Evolutionary conservation across 2,888 invertebrate species (phyloP).

Genomic region (Hesperia comma): DNA sequence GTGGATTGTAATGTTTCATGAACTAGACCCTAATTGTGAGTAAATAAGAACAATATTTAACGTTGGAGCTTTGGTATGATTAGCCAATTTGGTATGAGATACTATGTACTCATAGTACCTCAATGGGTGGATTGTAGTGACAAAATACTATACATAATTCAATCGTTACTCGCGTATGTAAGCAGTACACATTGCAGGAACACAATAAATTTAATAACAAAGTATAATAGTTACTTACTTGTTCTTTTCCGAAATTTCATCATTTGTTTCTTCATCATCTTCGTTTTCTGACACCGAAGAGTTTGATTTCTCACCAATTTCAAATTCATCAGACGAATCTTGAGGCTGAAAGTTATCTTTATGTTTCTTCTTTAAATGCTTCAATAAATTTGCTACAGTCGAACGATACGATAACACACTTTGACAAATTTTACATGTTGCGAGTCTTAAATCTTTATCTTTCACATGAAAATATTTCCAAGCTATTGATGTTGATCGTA

Average conservation of each 20-base stretch:
- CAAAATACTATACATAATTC: no score
- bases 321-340: neutral
- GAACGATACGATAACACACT: constrained; percentile 1
- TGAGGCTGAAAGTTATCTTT: neutral
- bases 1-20: no score
- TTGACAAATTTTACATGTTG: neutral
- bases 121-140: no score
- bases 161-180: no score
- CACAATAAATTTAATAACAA: no score
- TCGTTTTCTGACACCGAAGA: neutral
- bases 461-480: constrained; percentile 6
- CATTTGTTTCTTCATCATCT: neutral
- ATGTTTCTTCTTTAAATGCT: neutral
- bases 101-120: no score
- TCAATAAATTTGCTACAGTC: neutral
- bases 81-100: no score
- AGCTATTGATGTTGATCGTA: neutral
- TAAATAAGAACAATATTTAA: no score
- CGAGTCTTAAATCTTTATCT: neutral
- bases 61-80: no score
- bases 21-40: no score
- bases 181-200: no score
- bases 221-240: neutral
- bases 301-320: neutral
- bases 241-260: neutral